phyloP scores from a whole-genome alignment of 1,140 invertebrate species.

The Ceratitis capitata region DNA sequence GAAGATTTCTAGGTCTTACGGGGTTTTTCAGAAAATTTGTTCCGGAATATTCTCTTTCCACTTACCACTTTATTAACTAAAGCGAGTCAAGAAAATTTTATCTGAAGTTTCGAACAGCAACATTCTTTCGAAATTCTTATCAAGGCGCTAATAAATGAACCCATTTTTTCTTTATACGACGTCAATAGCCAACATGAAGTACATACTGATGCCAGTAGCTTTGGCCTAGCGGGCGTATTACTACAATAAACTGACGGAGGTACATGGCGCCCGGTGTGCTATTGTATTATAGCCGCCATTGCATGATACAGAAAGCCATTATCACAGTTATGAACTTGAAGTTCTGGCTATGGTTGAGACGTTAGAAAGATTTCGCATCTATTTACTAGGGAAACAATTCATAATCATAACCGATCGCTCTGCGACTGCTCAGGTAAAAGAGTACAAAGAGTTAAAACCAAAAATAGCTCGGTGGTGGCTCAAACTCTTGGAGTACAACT shows the following conservation, averaged over 20 bases:
- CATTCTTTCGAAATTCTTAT: not conserved
- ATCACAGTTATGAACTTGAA: slow-evolving; percentile 18
- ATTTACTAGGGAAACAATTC: not conserved
- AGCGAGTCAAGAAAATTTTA: not conserved
- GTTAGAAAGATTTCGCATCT: not conserved
- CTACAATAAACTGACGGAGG: not conserved
- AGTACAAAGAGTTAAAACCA: not conserved
- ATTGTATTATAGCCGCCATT: slow-evolving; percentile 4
- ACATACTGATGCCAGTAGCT: too few relatives aligned
- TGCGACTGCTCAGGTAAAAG: not conserved
- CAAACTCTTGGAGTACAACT: too few relatives aligned
- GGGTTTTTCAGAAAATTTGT: not conserved
- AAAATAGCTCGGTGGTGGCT: not conserved
- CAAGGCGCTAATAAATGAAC: not conserved
- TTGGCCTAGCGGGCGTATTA: too few relatives aligned
- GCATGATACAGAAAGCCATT: not conserved
- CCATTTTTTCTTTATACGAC: not conserved
- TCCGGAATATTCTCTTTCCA: not conserved
- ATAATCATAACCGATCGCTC: not conserved
- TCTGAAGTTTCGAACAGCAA: not conserved
- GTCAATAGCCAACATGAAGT: not conserved
- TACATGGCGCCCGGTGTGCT: not conserved
- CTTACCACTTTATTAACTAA: not conserved
- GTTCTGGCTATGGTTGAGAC: not conserved
- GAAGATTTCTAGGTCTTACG: not conserved